Evolutionary conservation across 2,888 invertebrate species (phyloP), one percentile per base, ranked within the genome.

Genomic region (Coleophora flavipennella): DNA sequence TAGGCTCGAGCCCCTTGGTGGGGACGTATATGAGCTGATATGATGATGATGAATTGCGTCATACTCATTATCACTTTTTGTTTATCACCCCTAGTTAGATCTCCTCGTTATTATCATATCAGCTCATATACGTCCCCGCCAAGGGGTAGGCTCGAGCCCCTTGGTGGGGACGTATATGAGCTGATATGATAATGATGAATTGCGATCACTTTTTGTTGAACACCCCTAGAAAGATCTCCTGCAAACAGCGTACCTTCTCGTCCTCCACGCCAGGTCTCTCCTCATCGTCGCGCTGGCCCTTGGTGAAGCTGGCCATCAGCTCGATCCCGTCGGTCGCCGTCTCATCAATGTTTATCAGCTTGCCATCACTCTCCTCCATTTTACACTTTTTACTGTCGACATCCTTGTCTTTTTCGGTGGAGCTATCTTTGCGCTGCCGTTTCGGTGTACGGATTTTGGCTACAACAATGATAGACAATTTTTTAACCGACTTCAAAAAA

Each of bases 371-470:
- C 3, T 75, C 75, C 1, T 84, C 83, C 0, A 59, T 32, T 53
- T 71, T 87, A 50, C 50, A 60, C 50, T 62, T 89, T 71, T 67
- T 87, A 57, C 57, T 49, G 10, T 76, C 69, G 1, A 45, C 8
- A 13, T 83, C 83, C 49, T 78, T 65, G 57, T 88, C 65, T 44
- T 89, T 86, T 33, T 90, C 84, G 44, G 77, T 68, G 0, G 81
- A 67, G 70, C 91, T 85, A 67, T 90, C 87, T 61, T 90, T 86
- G 38, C 89, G 68, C 53, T 88, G 69, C 34, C 89, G 79, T 57
- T 80, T 79, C 3, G 81, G 67, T 28, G 76, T 77, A 35, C 85
- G 67, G 38, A 78, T 72, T 68, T 83, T 74, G 1, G 67, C 74
- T 76, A 20, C 20, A 20, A n/a, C n/a, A n/a, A n/a, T 53, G 50